Evolutionary conservation across 2,113 vertebrate species (phyloP), one percentile per base, ranked within the genome.

Genomic region (Hydrochoerus hydrochaeris): DNA sequence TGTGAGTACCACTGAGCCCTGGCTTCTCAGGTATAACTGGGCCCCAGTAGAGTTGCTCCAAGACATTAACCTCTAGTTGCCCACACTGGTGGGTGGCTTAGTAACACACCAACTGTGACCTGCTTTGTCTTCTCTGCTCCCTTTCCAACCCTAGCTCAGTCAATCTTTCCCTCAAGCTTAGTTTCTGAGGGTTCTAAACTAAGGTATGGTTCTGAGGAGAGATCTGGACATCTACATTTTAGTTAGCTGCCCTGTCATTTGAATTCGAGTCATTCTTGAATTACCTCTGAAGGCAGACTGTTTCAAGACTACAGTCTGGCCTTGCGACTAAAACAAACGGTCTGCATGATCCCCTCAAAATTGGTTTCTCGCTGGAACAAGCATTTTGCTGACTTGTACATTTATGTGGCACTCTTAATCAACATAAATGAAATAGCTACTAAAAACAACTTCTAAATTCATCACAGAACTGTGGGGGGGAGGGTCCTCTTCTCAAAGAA

Each of bases 391-490:
- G 57, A 82, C 17, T 19, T 63, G 0, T 38, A 20, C 30, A 82
- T 90, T 65, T 85, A 71, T 75, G 35, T 60, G 57, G 52, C 13
- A 57, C 2, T 19, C 32, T 65, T 69, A 13, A 63, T 57, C 22
- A 44, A 38, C 71, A n/a, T 38, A 93, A 89, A 63, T 75, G 60
- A 93, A 90, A 88, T 26, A 65, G 9, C 28, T 80, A 30, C 58
- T 57, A 82, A 90, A 86, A 93, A 80, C 3, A 0, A 30, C 32
- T 52, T 94, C 13, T 49, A 73, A 92, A 89, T 71, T 63, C 49
- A 78, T 92, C 58, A 41, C 46, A 44, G 71, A 95, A 46, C n/a
- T n/a, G n/a, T n/a, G n/a, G n/a, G n/a, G n/a, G n/a, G n/a, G n/a
- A n/a, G n/a, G n/a, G n/a, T n/a, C 4, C 8, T 88, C 22, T 86